These are phyloP conservation scores for Sphaerophoria rueppellii DNA, from an alignment of 2,888 invertebrate species.

Conservation along the genomic window DNA sequence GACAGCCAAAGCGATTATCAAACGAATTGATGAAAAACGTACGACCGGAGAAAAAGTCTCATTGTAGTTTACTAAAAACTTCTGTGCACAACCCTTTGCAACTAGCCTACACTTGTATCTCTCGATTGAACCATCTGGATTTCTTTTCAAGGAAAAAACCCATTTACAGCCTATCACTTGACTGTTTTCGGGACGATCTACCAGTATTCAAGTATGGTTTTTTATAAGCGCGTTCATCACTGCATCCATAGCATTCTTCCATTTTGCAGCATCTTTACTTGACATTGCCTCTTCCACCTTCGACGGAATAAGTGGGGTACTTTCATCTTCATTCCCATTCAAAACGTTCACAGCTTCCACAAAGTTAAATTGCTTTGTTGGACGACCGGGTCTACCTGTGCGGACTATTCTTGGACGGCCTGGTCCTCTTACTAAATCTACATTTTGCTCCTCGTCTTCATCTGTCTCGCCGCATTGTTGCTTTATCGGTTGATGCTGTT, in stretches of 20 bases:
- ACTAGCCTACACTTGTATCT: constrained; percentile 15
- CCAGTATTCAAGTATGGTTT: constrained; percentile 27
- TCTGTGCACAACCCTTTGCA: constrained; percentile 1
- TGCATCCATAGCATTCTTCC: constrained; percentile 15
- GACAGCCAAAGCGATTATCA: constrained; percentile 8
- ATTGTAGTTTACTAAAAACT: constrained; percentile 8
- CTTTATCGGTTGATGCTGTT: not conserved
- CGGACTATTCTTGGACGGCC: not conserved
- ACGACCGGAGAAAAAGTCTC: constrained; percentile 10
- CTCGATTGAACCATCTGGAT: constrained; percentile 4
- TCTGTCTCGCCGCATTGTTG: not conserved
- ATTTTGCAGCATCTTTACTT: not conserved
- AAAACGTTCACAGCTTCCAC: not conserved
- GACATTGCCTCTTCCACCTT: constrained; percentile 9
- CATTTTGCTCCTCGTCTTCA: not conserved
- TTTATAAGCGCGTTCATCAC: not conserved
- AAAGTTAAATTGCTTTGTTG: not conserved
- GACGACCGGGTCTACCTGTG: not conserved
- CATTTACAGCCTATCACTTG: constrained; percentile 21
- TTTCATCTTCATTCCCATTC: not conserved
- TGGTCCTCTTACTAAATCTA: not conserved
- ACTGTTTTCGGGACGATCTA: constrained; percentile 6
- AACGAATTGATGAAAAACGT: not conserved
- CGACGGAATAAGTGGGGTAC: not conserved
- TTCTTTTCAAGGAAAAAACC: constrained; percentile 18